Conservation (phyloP, 2,888 invertebrate species). For the Atrina japonica region DNA sequence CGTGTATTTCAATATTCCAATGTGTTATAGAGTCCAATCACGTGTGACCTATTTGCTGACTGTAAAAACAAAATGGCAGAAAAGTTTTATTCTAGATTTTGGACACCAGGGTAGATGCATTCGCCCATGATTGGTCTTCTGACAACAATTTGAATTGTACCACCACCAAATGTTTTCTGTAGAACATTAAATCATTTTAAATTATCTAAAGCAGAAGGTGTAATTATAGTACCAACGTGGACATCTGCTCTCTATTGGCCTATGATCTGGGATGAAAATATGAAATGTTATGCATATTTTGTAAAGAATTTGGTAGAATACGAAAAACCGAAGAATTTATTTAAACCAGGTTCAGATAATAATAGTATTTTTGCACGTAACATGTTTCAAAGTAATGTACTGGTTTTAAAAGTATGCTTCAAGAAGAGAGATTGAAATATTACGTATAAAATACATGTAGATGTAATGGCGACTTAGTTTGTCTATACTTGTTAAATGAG, state of each 20-base stretch:
- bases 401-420: too few relatives aligned
- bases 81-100: constrained; percentile 25
- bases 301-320: too few relatives aligned
- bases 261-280: constrained; percentile 8
- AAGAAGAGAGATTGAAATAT: too few relatives aligned
- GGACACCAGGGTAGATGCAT: constrained; percentile 9
- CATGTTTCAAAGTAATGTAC: too few relatives aligned
- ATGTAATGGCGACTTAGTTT: too few relatives aligned
- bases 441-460: too few relatives aligned
- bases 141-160: constrained; percentile 27
- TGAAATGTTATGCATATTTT: too few relatives aligned
- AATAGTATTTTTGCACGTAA: too few relatives aligned
- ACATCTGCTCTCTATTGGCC: too few relatives aligned
- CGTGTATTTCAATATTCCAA: neutral
- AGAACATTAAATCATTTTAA: neutral
- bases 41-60: constrained; percentile 19
- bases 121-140: neutral
- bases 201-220: neutral
- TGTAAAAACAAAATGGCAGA: constrained; percentile 7
- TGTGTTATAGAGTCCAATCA: constrained; percentile 8
- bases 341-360: too few relatives aligned
- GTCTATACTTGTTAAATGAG: too few relatives aligned
- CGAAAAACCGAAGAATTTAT: too few relatives aligned
- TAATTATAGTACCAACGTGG: constrained; percentile 11
- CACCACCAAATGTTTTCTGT: neutral